Base-by-base conservation (phyloP, 1,140 invertebrate genomes). In the Drosophila trapezifrons region DNA sequence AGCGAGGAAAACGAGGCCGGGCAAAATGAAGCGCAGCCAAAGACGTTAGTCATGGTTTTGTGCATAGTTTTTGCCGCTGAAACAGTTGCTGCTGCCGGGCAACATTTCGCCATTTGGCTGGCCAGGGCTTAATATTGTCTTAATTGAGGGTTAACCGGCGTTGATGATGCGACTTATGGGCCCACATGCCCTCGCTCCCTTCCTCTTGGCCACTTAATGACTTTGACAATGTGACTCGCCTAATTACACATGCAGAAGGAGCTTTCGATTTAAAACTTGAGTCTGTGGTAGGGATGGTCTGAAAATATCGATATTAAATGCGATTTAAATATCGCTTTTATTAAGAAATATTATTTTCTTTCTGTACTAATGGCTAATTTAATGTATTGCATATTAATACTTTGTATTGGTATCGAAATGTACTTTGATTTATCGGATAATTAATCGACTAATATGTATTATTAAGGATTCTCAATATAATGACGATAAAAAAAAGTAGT, bases 141-240 rank as follows among this genome's bases (percentile, higher is more conserved):
- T 91, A 91, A 91, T 91, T 91, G 90, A 90, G 90, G 90, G 90
- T 91, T 91, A 91, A 91, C 90, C 90, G 90, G 86, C 90, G 90
- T 91, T 91, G 90, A 91, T 91, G 86, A 91, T 89, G 90, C 86
- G 87, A 77, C 80, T 90, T 89, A 89, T 89, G 84, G 85, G 85
- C 63, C 83, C 77, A 54, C 51, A 58, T 75, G 72, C 66, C 76
- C n/a, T 43, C 42, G 58, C 46, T 42, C 27, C 32, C 15, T 13
- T 43, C 57, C 35, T 10, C 29, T 37, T 32, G 42, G 55, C 56
- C 72, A 91, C 86, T 91, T 91, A 91, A 91, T 90, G 86, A 91
- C 90, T 91, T 90, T 90, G 82, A 89, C 85, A 84, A 90, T 90
- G 85, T 86, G 81, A 54, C 69, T 78, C 72, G 80, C 38, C 84